Conservation (phyloP, 2,797 vertebrate genomes). For the Coregonus suidteri region DNA sequence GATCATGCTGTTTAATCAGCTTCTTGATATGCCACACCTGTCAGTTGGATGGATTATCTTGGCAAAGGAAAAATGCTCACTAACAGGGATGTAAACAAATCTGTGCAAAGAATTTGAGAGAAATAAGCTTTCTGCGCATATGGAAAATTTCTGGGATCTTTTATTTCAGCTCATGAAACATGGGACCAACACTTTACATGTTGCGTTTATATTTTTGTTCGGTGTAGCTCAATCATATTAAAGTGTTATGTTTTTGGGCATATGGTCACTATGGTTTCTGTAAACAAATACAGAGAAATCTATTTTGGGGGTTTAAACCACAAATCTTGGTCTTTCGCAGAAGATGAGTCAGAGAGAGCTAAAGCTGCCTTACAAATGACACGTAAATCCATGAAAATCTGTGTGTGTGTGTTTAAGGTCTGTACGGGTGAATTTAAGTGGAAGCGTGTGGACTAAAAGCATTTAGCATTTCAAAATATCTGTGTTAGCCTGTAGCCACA, state of each 20-base stretch:
- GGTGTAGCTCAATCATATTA: neutral
- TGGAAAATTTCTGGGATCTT: too few relatives aligned
- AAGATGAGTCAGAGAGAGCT: neutral
- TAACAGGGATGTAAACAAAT: too few relatives aligned
- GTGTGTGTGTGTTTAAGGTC: neutral
- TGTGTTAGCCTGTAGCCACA: constrained; percentile 10
- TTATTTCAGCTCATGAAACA: too few relatives aligned
- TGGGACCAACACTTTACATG: too few relatives aligned
- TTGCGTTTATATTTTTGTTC: too few relatives aligned
- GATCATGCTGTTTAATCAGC: too few relatives aligned
- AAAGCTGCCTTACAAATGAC: constrained; percentile 5
- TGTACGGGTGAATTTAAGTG: neutral
- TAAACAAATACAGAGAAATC: constrained; percentile 7
- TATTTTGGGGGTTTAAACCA: constrained; percentile 19
- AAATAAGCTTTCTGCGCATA: too few relatives aligned
- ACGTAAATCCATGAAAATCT: neutral
- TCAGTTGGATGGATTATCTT: too few relatives aligned
- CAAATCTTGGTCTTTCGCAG: neutral
- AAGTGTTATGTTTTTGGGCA: neutral
- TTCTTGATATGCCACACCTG: too few relatives aligned
- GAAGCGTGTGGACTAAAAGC: neutral
- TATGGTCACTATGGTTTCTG: neutral
- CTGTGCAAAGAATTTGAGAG: too few relatives aligned
- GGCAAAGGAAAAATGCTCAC: too few relatives aligned
- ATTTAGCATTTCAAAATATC: neutral